A percentile compares a stretch with the other conserved stretches of the same genome.
Evolutionary conservation across 2,888 invertebrate species (phyloP).

Genomic region (Girardia tigrina): DNA sequence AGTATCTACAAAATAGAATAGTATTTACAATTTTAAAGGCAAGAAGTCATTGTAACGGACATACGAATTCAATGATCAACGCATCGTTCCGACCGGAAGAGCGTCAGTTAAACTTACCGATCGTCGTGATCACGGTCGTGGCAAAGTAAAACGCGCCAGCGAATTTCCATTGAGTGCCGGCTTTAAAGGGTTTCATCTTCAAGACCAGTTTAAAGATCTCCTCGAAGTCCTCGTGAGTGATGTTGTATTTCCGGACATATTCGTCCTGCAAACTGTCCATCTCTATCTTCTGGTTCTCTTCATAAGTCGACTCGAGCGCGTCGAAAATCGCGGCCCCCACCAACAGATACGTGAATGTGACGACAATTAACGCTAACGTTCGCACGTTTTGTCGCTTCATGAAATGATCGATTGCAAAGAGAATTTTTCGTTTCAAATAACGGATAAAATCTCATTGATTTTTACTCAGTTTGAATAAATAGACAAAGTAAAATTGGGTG

Average conservation of each 20-base stretch:
- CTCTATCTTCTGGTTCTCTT: background rate
- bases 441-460: background rate
- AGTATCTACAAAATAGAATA: too few species aligned
- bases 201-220: slow-evolving; percentile 79
- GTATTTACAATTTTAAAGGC: too few species aligned
- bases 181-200: slow-evolving; percentile 87
- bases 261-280: background rate
- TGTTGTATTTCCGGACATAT: slow-evolving; percentile 26
- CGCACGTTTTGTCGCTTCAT: slow-evolving; percentile 98
- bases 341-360: slow-evolving; percentile 93
- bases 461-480: background rate
- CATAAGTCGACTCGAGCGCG: slow-evolving; percentile 67
- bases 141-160: slow-evolving; percentile 97
- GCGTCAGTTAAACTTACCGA: slow-evolving; percentile 61
- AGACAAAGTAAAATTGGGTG: too few species aligned
- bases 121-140: slow-evolving; percentile 91
- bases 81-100: too few species aligned
- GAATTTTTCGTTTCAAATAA: background rate
- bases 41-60: too few species aligned
- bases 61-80: too few species aligned
- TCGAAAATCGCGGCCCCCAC: slow-evolving; percentile 98
- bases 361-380: slow-evolving; percentile 86
- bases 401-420: background rate
- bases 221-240: slow-evolving; percentile 45
- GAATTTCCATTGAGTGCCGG: slow-evolving; percentile 98